Evolutionary conservation across 2,113 vertebrate species (phyloP).

Genomic region (Syngnathoides biaculeatus): DNA sequence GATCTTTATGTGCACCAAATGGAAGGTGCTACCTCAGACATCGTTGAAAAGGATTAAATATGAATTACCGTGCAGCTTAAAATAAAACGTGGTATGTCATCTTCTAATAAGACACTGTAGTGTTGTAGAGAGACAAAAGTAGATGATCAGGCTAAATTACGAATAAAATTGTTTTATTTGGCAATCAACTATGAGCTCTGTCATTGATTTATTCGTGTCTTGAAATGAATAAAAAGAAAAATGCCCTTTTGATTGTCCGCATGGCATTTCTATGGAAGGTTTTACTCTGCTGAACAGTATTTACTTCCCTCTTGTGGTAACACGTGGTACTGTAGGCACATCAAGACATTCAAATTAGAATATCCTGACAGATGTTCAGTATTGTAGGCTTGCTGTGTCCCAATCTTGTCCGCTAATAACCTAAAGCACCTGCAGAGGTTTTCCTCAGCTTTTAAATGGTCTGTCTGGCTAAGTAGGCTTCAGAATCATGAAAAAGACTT

Average conservation of each 20-base stretch:
- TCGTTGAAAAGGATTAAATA: background rate
- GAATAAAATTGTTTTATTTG: constrained; percentile 14
- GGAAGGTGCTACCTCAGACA: background rate
- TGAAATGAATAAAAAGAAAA: constrained; percentile 45
- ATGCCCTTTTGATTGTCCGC: constrained; percentile 8
- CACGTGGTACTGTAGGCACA: background rate
- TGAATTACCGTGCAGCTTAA: constrained; percentile 17
- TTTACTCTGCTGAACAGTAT: background rate
- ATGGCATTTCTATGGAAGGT: background rate
- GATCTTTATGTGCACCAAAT: constrained; percentile 1
- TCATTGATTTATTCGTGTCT: constrained; percentile 8
- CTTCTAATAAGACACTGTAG: background rate
- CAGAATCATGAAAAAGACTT: no score
- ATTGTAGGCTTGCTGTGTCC: no score
- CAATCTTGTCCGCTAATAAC: no score
- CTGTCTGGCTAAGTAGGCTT: no score
- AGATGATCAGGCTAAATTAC: background rate
- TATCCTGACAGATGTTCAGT: no score
- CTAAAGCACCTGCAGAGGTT: no score
- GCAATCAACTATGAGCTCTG: constrained; percentile 10
- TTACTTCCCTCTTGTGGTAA: constrained; percentile 31
- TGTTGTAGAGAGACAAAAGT: constrained; percentile 6
- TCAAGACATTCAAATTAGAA: background rate
- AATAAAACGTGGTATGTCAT: background rate
- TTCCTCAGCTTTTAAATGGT: no score